phyloP scores from a whole-genome alignment of 2,888 invertebrate genomes.

The Sussaba pulchella region DNA sequence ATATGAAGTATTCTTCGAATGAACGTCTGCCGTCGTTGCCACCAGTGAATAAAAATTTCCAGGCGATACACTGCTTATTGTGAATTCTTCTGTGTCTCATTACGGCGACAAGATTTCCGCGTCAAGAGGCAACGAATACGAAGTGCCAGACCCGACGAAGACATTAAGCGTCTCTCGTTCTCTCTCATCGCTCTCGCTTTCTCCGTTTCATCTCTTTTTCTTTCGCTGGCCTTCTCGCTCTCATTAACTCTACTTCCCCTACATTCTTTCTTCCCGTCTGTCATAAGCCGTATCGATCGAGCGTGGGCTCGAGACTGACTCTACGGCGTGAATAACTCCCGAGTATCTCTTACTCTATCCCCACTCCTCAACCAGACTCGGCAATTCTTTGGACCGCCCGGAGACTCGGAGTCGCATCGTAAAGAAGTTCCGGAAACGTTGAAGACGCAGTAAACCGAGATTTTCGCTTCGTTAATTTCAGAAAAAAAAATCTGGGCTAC shows the following conservation, averaged over 20 bases:
- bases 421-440: conserved; percentile 35
- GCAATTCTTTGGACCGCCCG: conserved; percentile 47
- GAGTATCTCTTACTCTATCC: conserved; percentile 47
- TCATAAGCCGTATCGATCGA: conserved; percentile 66
- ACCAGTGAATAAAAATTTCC: conserved; percentile 47
- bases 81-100: conserved; percentile 78
- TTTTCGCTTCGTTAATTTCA: conserved; percentile 42
- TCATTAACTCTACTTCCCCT: conserved; percentile 10
- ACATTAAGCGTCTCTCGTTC: conserved; percentile 57
- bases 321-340: conserved; percentile 56
- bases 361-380: conserved; percentile 34
- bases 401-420: conserved; percentile 57
- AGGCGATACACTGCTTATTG: conserved; percentile 68
- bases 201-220: conserved; percentile 15
- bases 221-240: conserved; percentile 33
- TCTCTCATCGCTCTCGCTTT: conserved; percentile 19
- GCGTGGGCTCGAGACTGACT: conserved; percentile 54
- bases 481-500: conserved; percentile 8
- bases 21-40: conserved; percentile 41
- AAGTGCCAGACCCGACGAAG: conserved; percentile 61
- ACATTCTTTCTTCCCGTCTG: conserved; percentile 28
- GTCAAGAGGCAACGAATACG: conserved; percentile 71
- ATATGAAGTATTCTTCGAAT: conserved; percentile 27
- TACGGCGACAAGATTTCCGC: conserved; percentile 75
- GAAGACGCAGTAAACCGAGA: conserved; percentile 35